Percentiles rank a stretch among this genome's conserved stretches.
Conservation (phyloP, 1,140 invertebrate species). For the Hyles euphorbiae region DNA sequence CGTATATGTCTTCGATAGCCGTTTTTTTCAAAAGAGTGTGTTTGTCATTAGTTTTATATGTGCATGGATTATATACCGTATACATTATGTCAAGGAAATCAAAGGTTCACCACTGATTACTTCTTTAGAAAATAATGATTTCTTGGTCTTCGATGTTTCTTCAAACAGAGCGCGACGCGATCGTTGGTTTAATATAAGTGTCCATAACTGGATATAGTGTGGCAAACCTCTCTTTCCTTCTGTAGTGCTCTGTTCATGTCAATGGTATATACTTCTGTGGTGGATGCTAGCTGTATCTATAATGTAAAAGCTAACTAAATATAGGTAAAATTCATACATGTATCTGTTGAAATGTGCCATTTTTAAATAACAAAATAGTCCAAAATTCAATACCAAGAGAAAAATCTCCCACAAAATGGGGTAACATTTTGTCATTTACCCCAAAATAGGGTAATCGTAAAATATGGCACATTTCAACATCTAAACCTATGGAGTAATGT, state of each 20-base stretch:
- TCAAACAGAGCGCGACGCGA: too few species aligned
- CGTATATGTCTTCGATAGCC: slow-evolving; percentile 4
- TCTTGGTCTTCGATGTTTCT: too few species aligned
- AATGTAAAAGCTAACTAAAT: too few species aligned
- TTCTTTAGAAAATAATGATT: too few species aligned
- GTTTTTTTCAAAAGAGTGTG: slow-evolving; percentile 59
- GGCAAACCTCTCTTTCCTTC: slow-evolving; percentile 8
- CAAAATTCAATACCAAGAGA: too few species aligned
- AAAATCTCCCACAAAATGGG: too few species aligned
- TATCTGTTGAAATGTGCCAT: background rate
- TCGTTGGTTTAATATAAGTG: background rate
- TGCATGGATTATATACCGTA: slow-evolving; percentile 63
- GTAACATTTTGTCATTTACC: too few species aligned
- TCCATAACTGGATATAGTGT: background rate
- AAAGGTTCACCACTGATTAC: slow-evolving; percentile 5
- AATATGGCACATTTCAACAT: too few species aligned
- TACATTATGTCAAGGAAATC: slow-evolving; percentile 2
- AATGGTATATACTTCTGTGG: slow-evolving; percentile 5
- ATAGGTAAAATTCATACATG: slow-evolving; percentile 1
- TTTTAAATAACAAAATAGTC: too few species aligned
- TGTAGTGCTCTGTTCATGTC: slow-evolving; percentile 8
- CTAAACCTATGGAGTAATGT: too few species aligned
- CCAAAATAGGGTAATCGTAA: too few species aligned
- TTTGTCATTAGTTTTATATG: slow-evolving; percentile 74
- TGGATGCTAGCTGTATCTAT: background rate